These are phyloP conservation scores for Anguilla obscura DNA, from an alignment of 2,797 vertebrate species.

Conservation along the genomic window DNA sequence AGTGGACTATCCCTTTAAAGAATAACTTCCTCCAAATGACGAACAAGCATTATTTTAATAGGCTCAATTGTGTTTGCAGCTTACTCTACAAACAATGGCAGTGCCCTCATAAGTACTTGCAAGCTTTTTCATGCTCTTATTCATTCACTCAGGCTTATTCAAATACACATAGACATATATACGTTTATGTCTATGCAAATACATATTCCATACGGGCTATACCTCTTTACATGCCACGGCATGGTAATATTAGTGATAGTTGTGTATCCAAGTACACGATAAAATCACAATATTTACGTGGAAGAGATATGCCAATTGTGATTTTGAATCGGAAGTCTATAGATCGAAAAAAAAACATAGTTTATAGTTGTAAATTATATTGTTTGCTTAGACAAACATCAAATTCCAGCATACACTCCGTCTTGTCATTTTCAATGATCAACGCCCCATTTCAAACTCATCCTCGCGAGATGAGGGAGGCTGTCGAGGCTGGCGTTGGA, in stretches of 20 bases:
- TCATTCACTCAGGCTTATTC: not conserved
- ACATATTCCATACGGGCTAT: not conserved
- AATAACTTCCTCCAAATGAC: not conserved
- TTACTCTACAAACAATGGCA: not conserved
- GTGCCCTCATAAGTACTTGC: not conserved
- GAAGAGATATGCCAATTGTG: not conserved
- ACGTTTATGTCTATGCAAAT: too few relatives aligned
- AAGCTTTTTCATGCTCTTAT: not conserved
- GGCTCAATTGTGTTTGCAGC: not conserved
- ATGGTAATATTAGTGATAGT: not conserved
- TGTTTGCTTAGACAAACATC: not conserved
- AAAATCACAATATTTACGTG: not conserved
- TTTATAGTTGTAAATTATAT: too few relatives aligned
- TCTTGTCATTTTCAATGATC: not conserved
- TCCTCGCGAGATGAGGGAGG: slow-evolving; percentile 8
- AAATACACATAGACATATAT: not conserved
- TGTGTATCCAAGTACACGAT: not conserved
- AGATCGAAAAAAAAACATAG: not conserved
- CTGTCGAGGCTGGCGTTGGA: not conserved
- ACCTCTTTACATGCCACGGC: not conserved
- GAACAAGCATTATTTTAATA: not conserved
- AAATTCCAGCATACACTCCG: not conserved
- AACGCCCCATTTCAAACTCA: not conserved
- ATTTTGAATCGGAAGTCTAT: not conserved
- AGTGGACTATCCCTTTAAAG: not conserved